Evolutionary conservation across 23 tunicate species (phyloP), one percentile per base, ranked within the genome.

Genomic region (Halocynthia aurantium): DNA sequence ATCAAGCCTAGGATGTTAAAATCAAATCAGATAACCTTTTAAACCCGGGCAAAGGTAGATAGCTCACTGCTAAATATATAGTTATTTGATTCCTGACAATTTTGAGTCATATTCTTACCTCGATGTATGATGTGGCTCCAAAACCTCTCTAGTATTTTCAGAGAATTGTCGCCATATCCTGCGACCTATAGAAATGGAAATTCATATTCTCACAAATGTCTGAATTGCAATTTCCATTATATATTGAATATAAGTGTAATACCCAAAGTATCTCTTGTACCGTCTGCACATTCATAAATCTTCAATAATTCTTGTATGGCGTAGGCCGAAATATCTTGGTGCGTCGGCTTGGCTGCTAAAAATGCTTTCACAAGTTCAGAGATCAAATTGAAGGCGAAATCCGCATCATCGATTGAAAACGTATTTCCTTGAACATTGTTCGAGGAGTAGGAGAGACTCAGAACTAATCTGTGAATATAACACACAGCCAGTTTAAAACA

Each of bases 281-380:
- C 81, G 15, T 90, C 90, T 1, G 55, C 77, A 70, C 97, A 90
- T 9, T 82, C 82, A 80, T 81, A 90, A 10, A 90, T 72, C 67
- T 90, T 90, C 52, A 90, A 77, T 44, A 90, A 70, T 56, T 90
- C 97, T 81, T 90, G 97, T 11, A 90, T 76, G 12, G 97, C 97
- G 58, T 53, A 90, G n/a, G 97, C 97, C 17, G 90, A 85, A 15
- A 85, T 85, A 56, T 90, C 97, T 63, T 90, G 97, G 57, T 90
- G 86, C 12, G 56, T 65, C 6, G 97, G 97, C 51, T 84, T 76
- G 6, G 97, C 97, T 8, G 75, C 90, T 40, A 85, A 87, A 72
- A 90, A 90, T 5, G 90, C 83, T 77, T 90, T 85, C 51, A 90
- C 97, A 49, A 90, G 55, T n/a, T 71, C 70, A 22, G 71, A 78